Conservation (phyloP, 23 tunicate genomes). For the Oikopleura vanhoeffeni region DNA sequence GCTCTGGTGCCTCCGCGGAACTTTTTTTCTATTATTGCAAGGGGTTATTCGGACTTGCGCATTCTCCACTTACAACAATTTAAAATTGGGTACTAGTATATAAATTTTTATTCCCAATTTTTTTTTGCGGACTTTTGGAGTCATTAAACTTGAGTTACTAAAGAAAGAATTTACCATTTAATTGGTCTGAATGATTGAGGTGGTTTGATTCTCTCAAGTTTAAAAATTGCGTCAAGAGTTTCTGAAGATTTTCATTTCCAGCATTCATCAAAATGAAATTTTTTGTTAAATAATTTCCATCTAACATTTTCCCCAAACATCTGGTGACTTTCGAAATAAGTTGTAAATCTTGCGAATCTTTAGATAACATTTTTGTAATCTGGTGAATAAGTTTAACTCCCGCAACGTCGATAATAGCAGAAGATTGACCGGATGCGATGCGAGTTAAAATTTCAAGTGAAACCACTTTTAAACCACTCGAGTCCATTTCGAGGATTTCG, state of each 20-base stretch:
- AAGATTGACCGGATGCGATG: neutral
- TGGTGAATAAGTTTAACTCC: neutral
- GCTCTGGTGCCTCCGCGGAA: too few relatives aligned
- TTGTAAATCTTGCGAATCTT: neutral
- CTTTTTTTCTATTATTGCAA: too few relatives aligned
- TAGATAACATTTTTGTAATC: neutral
- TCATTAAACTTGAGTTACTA: too few relatives aligned
- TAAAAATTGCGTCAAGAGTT: neutral
- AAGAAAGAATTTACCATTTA: neutral
- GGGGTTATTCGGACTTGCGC: too few relatives aligned
- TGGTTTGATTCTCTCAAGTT: neutral
- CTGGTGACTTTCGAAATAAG: neutral
- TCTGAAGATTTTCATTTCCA: neutral
- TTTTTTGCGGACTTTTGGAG: too few relatives aligned
- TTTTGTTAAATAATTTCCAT: neutral
- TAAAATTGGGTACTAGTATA: too few relatives aligned
- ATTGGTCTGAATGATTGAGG: neutral
- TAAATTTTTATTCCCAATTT: too few relatives aligned
- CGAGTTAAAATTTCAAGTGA: neutral
- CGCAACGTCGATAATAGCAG: neutral
- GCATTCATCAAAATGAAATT: neutral
- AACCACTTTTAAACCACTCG: neutral
- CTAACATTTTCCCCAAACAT: neutral
- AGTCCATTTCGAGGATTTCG: neutral
- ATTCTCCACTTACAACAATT: too few relatives aligned